A percentile compares a stretch with the other conserved stretches of the same genome.
Evolutionary conservation across 37 sponge, comb jelly and placozoan species (phyloP).

Genomic region (Ianthella basta): DNA sequence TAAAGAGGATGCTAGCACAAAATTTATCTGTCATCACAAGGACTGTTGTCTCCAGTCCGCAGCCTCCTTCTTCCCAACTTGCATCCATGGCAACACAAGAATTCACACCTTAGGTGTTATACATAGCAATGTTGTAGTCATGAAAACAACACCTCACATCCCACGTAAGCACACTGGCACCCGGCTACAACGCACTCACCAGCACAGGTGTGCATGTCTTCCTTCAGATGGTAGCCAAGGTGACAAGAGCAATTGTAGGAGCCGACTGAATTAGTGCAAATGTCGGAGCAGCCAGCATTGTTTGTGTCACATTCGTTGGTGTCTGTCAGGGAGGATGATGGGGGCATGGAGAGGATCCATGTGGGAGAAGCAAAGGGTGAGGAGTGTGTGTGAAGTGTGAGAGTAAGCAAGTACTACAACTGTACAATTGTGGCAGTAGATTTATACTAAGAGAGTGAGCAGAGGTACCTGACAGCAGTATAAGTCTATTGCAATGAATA

Average conservation of each 20-base stretch:
- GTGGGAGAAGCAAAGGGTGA: too few species aligned
- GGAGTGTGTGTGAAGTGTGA: background rate
- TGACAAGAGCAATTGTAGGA: conserved; percentile 2
- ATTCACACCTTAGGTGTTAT: too few species aligned
- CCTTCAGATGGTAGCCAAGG: conserved; percentile 13
- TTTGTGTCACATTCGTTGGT: conserved; percentile 5
- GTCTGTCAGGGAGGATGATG: background rate
- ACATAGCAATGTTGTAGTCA: background rate
- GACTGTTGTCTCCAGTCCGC: too few species aligned
- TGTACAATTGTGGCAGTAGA: too few species aligned
- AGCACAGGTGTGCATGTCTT: conserved; percentile 2
- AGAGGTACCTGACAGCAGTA: too few species aligned
- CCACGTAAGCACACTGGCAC: conserved; percentile 9
- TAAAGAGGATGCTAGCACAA: too few species aligned
- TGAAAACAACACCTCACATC: background rate
- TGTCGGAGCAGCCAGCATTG: background rate
- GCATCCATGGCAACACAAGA: too few species aligned
- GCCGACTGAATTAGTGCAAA: background rate
- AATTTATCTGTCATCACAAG: too few species aligned
- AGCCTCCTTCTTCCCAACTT: too few species aligned
- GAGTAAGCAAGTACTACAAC: too few species aligned
- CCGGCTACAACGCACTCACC: conserved; percentile 8
- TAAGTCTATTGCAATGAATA: background rate
- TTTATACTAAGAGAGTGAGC: too few species aligned
- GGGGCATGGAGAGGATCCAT: too few species aligned